Percentiles rank a stretch among this genome's conserved stretches.
Evolutionary conservation across 1,140 invertebrate genomes (phyloP).

Genomic region (Trinorchestia longiramus): DNA sequence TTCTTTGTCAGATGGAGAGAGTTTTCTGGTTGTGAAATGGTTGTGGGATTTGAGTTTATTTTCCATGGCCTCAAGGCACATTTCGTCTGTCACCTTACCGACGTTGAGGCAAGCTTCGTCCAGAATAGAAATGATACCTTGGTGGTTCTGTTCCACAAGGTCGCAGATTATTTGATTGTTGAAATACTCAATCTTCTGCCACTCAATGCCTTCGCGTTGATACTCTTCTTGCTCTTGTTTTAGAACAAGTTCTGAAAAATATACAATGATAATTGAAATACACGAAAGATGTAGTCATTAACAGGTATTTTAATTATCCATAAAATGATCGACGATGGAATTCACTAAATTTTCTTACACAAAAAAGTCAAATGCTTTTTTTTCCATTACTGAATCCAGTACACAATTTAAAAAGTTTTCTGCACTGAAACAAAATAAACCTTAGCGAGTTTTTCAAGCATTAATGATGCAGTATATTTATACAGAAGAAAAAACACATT

Average conservation of each 20-base stretch:
- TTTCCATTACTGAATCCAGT: not conserved
- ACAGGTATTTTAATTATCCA: not conserved
- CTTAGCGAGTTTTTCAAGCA: not conserved
- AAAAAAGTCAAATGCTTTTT: not conserved
- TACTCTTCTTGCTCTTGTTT: constrained; percentile 98
- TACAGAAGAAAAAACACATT: too few species aligned
- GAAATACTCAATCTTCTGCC: constrained; percentile 92
- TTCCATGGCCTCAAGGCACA: constrained; percentile 93
- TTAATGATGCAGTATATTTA: too few species aligned
- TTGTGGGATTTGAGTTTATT: constrained; percentile 87
- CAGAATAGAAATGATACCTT: constrained; percentile 92
- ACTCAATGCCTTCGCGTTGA: constrained; percentile 89
- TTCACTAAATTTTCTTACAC: not conserved
- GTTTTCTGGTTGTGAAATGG: constrained; percentile 89
- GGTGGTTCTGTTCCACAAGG: constrained; percentile 88
- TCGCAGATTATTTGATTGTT: constrained; percentile 86
- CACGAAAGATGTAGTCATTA: not conserved
- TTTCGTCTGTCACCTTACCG: constrained; percentile 89
- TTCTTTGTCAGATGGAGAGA: constrained; percentile 84
- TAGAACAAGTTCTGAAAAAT: constrained; percentile 84
- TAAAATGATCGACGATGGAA: too few species aligned
- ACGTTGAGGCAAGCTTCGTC: constrained; percentile 96
- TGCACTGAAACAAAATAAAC: not conserved
- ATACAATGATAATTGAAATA: not conserved
- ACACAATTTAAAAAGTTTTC: not conserved